Base-by-base conservation (phyloP, 2,888 invertebrate species). In the Pardosa pseudoannulata region DNA sequence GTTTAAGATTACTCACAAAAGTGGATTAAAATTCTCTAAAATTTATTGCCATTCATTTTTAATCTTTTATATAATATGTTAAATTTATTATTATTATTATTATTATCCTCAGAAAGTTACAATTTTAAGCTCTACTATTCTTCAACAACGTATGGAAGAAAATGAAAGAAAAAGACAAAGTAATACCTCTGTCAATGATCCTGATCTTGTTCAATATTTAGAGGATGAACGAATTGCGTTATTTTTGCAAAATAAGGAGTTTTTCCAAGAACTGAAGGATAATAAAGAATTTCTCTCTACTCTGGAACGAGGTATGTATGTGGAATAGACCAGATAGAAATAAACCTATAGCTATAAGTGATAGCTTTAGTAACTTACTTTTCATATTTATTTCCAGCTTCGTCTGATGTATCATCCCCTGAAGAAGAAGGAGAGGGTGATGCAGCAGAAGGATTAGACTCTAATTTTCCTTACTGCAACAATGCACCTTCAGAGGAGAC, bases 211-310 rank as follows among this genome's bases (percentile, higher is more conserved):
- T 1, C 92, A 92, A 89, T 95, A 95, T 89, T 93, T 96, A 90
- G 96, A 97, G 89, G 97, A 97, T 91, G 96, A 97, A 91, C 94
- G 95, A 89, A 95, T 96, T 89, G 97, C 97, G 0, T 93, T 96
- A 88, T 95, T 96, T 92, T 93, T 97, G 81, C 97, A 97, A 91
- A 97, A 97, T 90, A 96, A 96, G 91, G 97, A 97, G 91, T 97
- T 97, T 90, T 95, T 97, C 94, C 94, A 95, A 68, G 96, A 97
- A 90, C 92, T 97, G 50, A 93, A 96, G 79, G 95, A 95, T 94
- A 96, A 97, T 91, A 95, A 96, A 91, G 96, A 96, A 90, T 97
- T 97, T 90, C 94, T 97, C 93, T 94, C 94, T 29, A 95, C 96
- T 0, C 92, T 97, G 67, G 95, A 96, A 64, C 65, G 79, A 81